A percentile compares a stretch with the other conserved stretches of the same genome.
Conservation (phyloP, 2,797 vertebrate species). For the Typhlichthys subterraneus region DNA sequence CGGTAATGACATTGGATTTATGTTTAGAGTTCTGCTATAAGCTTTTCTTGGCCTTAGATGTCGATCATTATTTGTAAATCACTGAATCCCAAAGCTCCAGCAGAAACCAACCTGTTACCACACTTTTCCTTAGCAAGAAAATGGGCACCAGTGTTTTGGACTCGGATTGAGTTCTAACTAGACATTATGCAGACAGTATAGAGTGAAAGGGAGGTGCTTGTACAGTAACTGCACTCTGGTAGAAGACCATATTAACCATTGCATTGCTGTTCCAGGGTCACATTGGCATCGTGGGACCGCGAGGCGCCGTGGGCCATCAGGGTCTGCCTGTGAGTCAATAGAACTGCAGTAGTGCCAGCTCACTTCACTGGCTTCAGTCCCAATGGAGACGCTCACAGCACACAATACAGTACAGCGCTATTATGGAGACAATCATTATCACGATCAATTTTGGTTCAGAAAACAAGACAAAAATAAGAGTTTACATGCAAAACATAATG, state of each 20-base stretch:
- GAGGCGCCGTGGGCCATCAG: constrained; percentile 87
- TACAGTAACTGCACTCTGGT: neutral
- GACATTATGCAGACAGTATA: neutral
- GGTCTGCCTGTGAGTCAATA: constrained; percentile 84
- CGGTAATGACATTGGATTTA: neutral
- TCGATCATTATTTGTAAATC: neutral
- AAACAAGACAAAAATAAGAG: no score
- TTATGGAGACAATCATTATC: no score
- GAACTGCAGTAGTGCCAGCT: neutral
- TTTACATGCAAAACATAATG: no score
- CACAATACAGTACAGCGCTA: no score
- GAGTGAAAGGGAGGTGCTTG: no score
- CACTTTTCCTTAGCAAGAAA: neutral
- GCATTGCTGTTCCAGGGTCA: constrained; percentile 79
- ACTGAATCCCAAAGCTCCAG: neutral
- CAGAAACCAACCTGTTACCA: neutral
- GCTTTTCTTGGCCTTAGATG: neutral
- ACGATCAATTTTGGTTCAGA: no score
- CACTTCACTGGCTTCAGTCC: neutral
- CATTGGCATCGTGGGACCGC: constrained; percentile 79
- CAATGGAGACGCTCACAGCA: neutral
- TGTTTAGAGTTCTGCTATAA: neutral
- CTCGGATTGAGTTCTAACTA: neutral
- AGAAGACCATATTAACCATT: constrained; percentile 5
- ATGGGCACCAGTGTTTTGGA: neutral